Base-by-base conservation (phyloP, 2,888 invertebrate genomes). In the Criorhina ranunculi region DNA sequence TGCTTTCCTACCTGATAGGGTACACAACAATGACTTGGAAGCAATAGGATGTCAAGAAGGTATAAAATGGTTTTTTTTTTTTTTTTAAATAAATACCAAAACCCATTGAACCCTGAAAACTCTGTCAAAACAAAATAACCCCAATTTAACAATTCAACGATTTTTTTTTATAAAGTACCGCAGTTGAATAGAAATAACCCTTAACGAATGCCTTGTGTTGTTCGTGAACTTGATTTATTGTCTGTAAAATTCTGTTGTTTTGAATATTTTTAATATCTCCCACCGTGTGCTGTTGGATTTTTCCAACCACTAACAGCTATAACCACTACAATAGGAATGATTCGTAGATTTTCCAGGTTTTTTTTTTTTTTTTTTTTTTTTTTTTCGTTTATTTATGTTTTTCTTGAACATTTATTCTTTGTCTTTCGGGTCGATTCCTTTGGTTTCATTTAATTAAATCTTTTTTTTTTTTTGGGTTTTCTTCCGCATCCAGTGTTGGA, bases 361-460 rank as follows among this genome's bases (percentile, higher is more conserved):
- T 33, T 69, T 6, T 72, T 72, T 35, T 24, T 19, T 37, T 11
- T 33, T 40, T 53, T 60, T 31, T 60, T 37, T 1, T 24, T 24
- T 4, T 24, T 4, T 24, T 24, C 24, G 24, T 24, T 24, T 24
- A 24, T 24, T 24, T 24, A 24, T 24, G 24, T 24, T 55, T 53
- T 44, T 12, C 42, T 37, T 81, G 33, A 75, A 37, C 46, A 51
- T 64, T 70, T 57, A 46, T 73, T 78, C 78, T 79, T 79, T 79
- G 73, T 83, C 55, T 83, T 83, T 67, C 72, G 73, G 83, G 83
- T 83, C 73, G 83, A 79, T 83, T 83, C 83, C 62, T 83, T 83
- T 67, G 83, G 83, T 83, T 83, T 83, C 83, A 78, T 83, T 79
- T 83, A 83, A 83, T 83, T 83, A 83, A 83, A 82, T 72, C 70